phyloP scores from a whole-genome alignment of 2,888 invertebrate genomes.

The Panzeria rudis region DNA sequence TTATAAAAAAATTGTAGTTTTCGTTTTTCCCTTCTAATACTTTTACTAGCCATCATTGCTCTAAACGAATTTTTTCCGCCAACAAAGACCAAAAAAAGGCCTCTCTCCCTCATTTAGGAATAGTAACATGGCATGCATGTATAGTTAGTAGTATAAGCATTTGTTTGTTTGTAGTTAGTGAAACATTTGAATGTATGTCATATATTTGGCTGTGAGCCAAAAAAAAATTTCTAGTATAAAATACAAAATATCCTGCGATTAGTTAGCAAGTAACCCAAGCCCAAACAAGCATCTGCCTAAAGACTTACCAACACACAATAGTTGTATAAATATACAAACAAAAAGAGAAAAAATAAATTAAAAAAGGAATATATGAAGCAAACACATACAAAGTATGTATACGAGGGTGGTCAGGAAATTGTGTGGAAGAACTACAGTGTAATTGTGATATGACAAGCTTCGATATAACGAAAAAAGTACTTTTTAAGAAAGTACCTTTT shows the following conservation, averaged over 20 bases:
- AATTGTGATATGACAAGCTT: too few species aligned
- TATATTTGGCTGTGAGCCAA: slow-evolving; percentile 75
- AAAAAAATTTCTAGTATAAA: slow-evolving; percentile 74
- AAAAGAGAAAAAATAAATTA: slow-evolving; percentile 5
- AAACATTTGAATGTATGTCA: slow-evolving; percentile 68
- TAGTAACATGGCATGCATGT: slow-evolving; percentile 18
- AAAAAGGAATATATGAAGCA: slow-evolving; percentile 30
- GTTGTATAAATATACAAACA: slow-evolving; percentile 21
- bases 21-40: slow-evolving; percentile 1
- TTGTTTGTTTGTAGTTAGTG: slow-evolving; percentile 31
- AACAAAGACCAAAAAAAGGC: slow-evolving; percentile 16
- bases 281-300: slow-evolving; percentile 67
- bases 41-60: slow-evolving; percentile 12
- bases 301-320: slow-evolving; percentile 44
- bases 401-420: not conserved
- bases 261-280: slow-evolving; percentile 71
- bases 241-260: slow-evolving; percentile 75
- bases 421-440: too few species aligned
- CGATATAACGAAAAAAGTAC: not conserved
- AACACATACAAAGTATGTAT: not conserved
- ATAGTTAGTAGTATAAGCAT: slow-evolving; percentile 1
- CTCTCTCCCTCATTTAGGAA: slow-evolving; percentile 6
- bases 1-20: not conserved
- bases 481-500: not conserved
- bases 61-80: slow-evolving; percentile 9